These are phyloP conservation scores for Cebidichthys violaceus DNA, from an alignment of 2,113 vertebrate genomes.

Conservation along the genomic window DNA sequence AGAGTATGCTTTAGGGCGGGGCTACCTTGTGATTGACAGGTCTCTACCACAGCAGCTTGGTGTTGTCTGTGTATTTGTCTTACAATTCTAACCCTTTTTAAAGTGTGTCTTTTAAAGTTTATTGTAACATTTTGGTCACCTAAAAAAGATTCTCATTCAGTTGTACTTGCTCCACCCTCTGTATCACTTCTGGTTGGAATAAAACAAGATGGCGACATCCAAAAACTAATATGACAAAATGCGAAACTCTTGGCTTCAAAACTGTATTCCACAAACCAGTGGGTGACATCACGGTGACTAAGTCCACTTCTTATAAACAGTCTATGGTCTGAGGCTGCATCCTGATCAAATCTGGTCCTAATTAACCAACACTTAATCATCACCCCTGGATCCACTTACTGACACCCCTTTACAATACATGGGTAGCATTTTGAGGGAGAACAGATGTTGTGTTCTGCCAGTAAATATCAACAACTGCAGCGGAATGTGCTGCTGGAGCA, in stretches of 20 bases:
- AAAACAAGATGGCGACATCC: not conserved
- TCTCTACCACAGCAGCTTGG: not conserved
- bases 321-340: not conserved
- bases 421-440: conserved; percentile 29
- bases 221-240: too few relatives aligned
- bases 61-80: not conserved
- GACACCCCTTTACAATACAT: conserved; percentile 9
- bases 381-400: not conserved
- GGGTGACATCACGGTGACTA: too few relatives aligned
- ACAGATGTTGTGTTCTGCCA: conserved; percentile 54
- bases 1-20: not conserved
- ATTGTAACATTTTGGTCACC: not conserved
- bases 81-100: not conserved
- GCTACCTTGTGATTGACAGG: not conserved
- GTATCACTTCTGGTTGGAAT: not conserved
- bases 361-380: conserved; percentile 20
- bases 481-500: not conserved
- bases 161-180: too few relatives aligned
- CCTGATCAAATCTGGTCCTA: conserved; percentile 15
- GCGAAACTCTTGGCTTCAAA: too few relatives aligned
- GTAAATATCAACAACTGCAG: conserved; percentile 49
- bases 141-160: not conserved
- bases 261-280: too few relatives aligned
- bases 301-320: too few relatives aligned
- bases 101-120: not conserved